Evolutionary conservation across 2,888 invertebrate genomes (phyloP), one percentile per base, ranked within the genome.

Genomic region (Alloscopus bannaensis): DNA sequence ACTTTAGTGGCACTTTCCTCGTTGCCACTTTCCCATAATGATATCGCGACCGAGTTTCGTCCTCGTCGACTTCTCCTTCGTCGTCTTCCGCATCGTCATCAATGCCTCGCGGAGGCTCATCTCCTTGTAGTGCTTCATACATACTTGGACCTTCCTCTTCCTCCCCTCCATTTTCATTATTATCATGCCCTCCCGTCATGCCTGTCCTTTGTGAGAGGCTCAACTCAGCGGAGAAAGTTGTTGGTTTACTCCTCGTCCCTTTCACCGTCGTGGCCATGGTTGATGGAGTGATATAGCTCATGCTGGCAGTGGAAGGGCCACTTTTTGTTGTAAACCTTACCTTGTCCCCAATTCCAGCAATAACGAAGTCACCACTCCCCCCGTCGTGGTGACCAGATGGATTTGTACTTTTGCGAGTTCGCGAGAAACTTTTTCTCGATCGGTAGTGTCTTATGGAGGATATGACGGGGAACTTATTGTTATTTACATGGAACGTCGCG

Each of bases 391-490:
- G 47, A 50, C 31, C 36, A 62, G 50, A 24, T 22, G 71, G 42
- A 68, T 72, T 79, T 68, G 75, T 69, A 82, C 69, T 75, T 78
- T 82, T 83, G 31, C 81, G 78, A 71, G 81, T 80, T 70, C 84
- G 69, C 20, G 82, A 76, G 50, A 86, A 86, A 81, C 81, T 86
- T 84, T 85, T 86, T 40, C 86, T 73, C 28, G 85, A 85, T 64
- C 83, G 83, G 80, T 83, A 82, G 73, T 86, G 86, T 62, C 86
- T 76, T 75, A 86, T 86, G 52, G 83, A 85, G 40, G 84, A 83
- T 68, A 86, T 85, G 71, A 84, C 77, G 22, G 84, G 84, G 22
- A 80, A 66, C 79, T 82, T 80, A 80, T 73, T 78, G 60, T 71
- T 80, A 69, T 80, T 72, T 73, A 80, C 80, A 57, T 73, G 72